Evolutionary conservation across 2,797 vertebrate genomes (phyloP), one percentile per base, ranked within the genome.

Genomic region (Cirrhinus molitorella): DNA sequence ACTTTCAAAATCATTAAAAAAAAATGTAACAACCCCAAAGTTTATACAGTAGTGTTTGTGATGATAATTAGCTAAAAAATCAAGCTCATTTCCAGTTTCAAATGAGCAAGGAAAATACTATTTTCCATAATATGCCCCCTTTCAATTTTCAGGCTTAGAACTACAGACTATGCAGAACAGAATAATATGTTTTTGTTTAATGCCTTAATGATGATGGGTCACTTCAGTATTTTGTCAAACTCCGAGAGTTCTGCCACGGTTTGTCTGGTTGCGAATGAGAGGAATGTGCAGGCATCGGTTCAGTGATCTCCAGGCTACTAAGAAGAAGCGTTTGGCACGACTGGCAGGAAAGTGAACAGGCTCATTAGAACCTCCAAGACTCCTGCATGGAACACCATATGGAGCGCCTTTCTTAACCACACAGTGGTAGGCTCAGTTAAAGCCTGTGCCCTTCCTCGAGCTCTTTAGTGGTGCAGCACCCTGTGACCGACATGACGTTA

Each of bases 401-500:
- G 23, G 65, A 83, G 37, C n/a, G 2, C 23, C 55, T 80, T 66
- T 51, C 59, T 61, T 25, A 7, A 21, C n/a, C 57, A 74, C 76
- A 23, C 76, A 80, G 51, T 81, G 57, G 74, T 79, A 76, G 67
- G 79, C 75, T 47, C 72, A 51, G 51, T 65, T 85, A 13, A 45
- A 81, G 57, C 73, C 79, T 72, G 57, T 47, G 66, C 43, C 17
- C 16, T 57, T 78, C 14, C n/a, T 81, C 75, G 7, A 74, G 13
- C 14, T 59, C 68, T 81, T 75, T 83, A 75, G 57, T 5, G 31
- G 59, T 7, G 57, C 68, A 85, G 43, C 65, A 73, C 80, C 17
- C 65, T 83, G 75, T 85, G 77, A 86, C 83, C 51, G 59, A 55
- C 49, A 65, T 85, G 75, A 43, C 66, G 43, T 85, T 57, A 55